Conservation (phyloP, 1,140 invertebrate genomes). For the Lasioglossum albipes region DNA sequence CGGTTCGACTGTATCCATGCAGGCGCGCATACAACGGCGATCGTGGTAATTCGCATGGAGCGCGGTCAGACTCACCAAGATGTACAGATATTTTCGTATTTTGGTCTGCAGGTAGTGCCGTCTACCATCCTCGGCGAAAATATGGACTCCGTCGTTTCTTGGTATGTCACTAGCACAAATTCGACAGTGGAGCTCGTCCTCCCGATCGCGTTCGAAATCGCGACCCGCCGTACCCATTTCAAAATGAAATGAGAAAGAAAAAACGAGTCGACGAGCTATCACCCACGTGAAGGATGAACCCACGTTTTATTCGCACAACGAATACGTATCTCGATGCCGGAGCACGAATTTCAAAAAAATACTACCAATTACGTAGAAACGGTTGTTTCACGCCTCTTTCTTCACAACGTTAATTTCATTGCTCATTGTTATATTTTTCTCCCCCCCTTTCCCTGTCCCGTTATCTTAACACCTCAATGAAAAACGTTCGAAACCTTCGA, state of each 20-base stretch:
- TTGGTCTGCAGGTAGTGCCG: conserved; percentile 80
- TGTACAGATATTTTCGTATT: conserved; percentile 82
- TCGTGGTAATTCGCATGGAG: conserved; percentile 15
- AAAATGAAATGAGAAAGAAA: conserved; percentile 51
- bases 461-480: conserved; percentile 34
- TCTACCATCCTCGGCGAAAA: conserved; percentile 81
- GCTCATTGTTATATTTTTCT: conserved; percentile 29
- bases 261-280: conserved; percentile 21
- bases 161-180: conserved; percentile 80
- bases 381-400: conserved; percentile 19
- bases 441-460: conserved; percentile 5
- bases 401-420: conserved; percentile 45
- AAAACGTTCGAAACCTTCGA: conserved; percentile 33
- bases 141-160: conserved; percentile 73
- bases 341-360: conserved; percentile 22
- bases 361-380: conserved; percentile 9
- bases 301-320: background rate
- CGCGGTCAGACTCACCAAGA: conserved; percentile 76
- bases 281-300: conserved; percentile 16
- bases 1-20: background rate
- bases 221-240: conserved; percentile 72
- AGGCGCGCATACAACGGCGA: conserved; percentile 21
- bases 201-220: conserved; percentile 62
- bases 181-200: conserved; percentile 74
- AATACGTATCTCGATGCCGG: background rate